A percentile compares a stretch with the other conserved stretches of the same genome.
These are phyloP conservation scores for Perca flavescens DNA, from an alignment of 2,113 vertebrate species.

Conservation along the genomic window DNA sequence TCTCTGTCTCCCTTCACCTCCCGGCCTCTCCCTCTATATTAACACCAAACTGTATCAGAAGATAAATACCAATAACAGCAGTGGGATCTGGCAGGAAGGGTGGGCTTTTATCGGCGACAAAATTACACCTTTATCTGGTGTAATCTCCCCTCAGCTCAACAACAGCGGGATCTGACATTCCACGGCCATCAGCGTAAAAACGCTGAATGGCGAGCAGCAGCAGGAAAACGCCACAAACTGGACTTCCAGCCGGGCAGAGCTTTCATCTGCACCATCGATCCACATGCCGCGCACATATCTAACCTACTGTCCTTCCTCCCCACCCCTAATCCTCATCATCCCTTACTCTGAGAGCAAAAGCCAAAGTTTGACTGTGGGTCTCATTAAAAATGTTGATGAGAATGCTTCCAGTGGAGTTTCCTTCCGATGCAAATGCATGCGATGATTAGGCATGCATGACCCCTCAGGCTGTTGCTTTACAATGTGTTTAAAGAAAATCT, in stretches of 20 bases:
- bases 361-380: conserved; percentile 47
- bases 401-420: conserved; percentile 34
- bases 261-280: conserved; percentile 64
- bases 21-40: neutral
- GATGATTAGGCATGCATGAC: conserved; percentile 15
- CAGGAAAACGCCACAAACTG: conserved; percentile 46
- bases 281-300: conserved; percentile 41
- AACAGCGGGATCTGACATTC: conserved; percentile 49
- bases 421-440: conserved; percentile 9
- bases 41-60: conserved; percentile 35
- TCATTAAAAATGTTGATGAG: conserved; percentile 69
- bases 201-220: conserved; percentile 43
- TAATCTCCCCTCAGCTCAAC: conserved; percentile 41
- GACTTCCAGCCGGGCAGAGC: conserved; percentile 13
- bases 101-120: conserved; percentile 49
- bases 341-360: conserved; percentile 45
- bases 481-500: neutral
- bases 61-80: conserved; percentile 52
- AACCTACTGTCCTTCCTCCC: conserved; percentile 35
- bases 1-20: conserved; percentile 23
- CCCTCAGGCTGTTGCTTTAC: conserved; percentile 9
- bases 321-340: conserved; percentile 62
- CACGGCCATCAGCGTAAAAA: conserved; percentile 32
- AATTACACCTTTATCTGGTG: conserved; percentile 46
- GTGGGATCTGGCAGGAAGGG: conserved; percentile 31